Evolutionary conservation across 1,140 invertebrate genomes (phyloP).

Genomic region (Ooceraea biroi): DNA sequence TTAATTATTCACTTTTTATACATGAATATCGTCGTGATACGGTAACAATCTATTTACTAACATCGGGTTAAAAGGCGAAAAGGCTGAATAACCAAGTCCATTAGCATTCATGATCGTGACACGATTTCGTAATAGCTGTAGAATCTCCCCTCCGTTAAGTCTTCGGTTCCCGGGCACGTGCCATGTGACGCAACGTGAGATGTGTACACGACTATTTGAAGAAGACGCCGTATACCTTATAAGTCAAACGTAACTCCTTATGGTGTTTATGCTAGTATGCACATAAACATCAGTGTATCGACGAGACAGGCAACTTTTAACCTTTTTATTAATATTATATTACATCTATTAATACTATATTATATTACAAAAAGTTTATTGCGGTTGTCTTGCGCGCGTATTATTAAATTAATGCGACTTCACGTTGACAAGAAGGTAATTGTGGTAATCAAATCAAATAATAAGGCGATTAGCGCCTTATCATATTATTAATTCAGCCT

Average conservation of each 20-base stretch:
- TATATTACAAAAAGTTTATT: background rate
- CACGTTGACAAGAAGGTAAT: background rate
- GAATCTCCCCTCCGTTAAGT: constrained; percentile 63
- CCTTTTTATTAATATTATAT: background rate
- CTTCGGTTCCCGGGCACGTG: constrained; percentile 76
- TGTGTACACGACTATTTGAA: constrained; percentile 64
- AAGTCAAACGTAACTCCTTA: constrained; percentile 36
- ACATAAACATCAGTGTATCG: background rate
- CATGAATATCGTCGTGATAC: background rate
- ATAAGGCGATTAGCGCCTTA: background rate
- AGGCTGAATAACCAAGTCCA: constrained; percentile 41
- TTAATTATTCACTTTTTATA: constrained; percentile 9
- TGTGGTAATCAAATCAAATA: background rate
- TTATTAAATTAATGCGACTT: background rate
- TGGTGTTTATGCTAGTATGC: background rate
- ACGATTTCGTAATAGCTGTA: constrained; percentile 72
- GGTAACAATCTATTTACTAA: constrained; percentile 40
- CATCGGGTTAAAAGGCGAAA: constrained; percentile 47
- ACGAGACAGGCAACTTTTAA: background rate
- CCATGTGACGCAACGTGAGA: constrained; percentile 70
- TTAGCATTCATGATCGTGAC: constrained; percentile 75
- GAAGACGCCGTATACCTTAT: constrained; percentile 38
- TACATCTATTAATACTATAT: background rate
- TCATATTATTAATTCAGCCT: background rate
- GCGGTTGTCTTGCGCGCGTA: background rate